Evolutionary conservation across 2,797 vertebrate genomes (phyloP).

Genomic region (Fratercula arctica): DNA sequence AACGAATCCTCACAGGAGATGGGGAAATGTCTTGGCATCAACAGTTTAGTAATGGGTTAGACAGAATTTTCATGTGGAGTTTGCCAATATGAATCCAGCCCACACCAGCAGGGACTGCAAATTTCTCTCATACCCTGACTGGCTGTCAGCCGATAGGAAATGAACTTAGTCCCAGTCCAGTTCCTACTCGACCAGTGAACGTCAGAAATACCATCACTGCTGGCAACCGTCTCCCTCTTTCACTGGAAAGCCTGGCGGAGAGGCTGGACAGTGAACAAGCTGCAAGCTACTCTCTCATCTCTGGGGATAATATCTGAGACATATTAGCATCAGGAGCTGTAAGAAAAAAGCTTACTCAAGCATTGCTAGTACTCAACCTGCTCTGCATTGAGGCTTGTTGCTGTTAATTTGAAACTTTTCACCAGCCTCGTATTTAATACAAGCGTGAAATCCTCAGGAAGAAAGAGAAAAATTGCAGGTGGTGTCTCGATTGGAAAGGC

Average conservation of each 20-base stretch:
- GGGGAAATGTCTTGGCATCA: constrained; percentile 36
- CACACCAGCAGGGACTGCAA: constrained; percentile 24
- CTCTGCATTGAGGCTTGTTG: neutral
- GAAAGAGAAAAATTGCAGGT: neutral
- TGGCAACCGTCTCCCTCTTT: constrained; percentile 20
- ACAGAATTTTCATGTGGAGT: constrained; percentile 32
- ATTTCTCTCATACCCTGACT: constrained; percentile 20
- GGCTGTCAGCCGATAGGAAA: constrained; percentile 47
- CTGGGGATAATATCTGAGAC: constrained; percentile 7
- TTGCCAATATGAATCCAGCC: constrained; percentile 35
- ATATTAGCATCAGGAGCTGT: neutral
- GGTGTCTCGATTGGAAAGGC: neutral
- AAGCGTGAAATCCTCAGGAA: neutral
- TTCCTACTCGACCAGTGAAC: neutral
- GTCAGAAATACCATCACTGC: constrained; percentile 28
- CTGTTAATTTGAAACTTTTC: neutral
- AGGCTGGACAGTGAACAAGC: constrained; percentile 10
- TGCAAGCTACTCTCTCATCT: neutral
- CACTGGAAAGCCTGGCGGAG: constrained; percentile 26
- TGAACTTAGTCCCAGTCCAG: constrained; percentile 41
- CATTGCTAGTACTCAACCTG: neutral
- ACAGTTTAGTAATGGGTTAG: constrained; percentile 44
- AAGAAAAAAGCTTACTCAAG: constrained; percentile 4
- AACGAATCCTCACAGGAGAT: constrained; percentile 40
- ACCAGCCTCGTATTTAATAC: neutral